A percentile compares a stretch with the other conserved stretches of the same genome.
These are phyloP conservation scores for Sinopyrophorus schimmeli DNA, from an alignment of 2,888 invertebrate genomes.

Conservation along the genomic window DNA sequence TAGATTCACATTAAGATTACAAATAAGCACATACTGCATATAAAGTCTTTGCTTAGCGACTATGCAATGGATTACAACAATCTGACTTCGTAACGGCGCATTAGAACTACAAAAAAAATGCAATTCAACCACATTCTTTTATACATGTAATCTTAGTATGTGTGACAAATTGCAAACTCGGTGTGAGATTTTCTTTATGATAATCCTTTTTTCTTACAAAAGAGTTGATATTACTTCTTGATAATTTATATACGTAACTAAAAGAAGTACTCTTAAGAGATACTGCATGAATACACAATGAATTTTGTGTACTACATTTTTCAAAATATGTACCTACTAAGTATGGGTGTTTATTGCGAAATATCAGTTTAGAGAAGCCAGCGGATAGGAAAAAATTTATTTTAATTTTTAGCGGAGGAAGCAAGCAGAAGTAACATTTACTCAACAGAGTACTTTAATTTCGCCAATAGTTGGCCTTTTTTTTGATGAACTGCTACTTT, in stretches of 20 bases:
- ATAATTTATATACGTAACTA: constrained; percentile 31
- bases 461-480: too few relatives aligned
- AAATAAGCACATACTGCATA: constrained; percentile 43
- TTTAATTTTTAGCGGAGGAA: too few relatives aligned
- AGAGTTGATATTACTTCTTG: constrained; percentile 23
- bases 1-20: constrained; percentile 43
- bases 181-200: constrained; percentile 44
- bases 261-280: constrained; percentile 12
- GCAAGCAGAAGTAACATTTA: too few relatives aligned
- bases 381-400: too few relatives aligned
- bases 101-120: constrained; percentile 42
- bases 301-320: constrained; percentile 8
- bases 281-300: constrained; percentile 13
- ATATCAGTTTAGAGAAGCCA: too few relatives aligned
- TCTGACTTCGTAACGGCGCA: constrained; percentile 37
- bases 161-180: constrained; percentile 47
- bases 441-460: too few relatives aligned
- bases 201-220: constrained; percentile 29
- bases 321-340: too few relatives aligned
- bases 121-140: constrained; percentile 47
- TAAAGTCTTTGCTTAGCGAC: constrained; percentile 43
- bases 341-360: too few relatives aligned
- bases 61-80: constrained; percentile 38
- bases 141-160: constrained; percentile 47
- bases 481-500: too few relatives aligned